Evolutionary conservation across 2,797 vertebrate species (phyloP).

Genomic region (Neosalanx taihuensis): DNA sequence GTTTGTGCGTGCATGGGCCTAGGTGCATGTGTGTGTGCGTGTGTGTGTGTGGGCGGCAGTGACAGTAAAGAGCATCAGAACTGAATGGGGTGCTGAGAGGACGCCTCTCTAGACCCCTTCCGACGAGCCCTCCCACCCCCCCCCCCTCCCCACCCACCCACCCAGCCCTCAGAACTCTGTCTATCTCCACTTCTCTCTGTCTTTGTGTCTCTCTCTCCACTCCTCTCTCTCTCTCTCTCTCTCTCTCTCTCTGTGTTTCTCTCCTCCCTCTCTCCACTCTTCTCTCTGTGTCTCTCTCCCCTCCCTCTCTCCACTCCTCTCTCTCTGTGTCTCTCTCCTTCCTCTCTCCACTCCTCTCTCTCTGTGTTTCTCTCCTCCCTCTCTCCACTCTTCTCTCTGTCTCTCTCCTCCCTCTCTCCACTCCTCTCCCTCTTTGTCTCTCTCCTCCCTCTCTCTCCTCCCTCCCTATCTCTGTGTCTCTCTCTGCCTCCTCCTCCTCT

Average conservation of each 20-base stretch:
- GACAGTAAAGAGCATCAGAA: neutral
- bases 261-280: too few species aligned
- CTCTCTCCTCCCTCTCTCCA: neutral
- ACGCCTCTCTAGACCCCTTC: too few species aligned
- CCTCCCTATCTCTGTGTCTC: neutral
- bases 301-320: neutral
- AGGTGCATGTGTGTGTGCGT: neutral
- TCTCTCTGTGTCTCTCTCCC: too few species aligned
- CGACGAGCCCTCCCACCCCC: too few species aligned
- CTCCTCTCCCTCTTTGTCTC: neutral
- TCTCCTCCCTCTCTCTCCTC: neutral
- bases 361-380: neutral
- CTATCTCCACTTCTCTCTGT: too few species aligned
- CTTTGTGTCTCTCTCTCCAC: too few species aligned
- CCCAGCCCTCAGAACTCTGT: too few species aligned
- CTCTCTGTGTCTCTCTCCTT: neutral
- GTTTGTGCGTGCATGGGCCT: neutral
- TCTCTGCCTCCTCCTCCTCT: too few species aligned
- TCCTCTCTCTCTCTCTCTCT: too few species aligned
- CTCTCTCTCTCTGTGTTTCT: too few species aligned
- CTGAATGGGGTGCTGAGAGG: too few species aligned
- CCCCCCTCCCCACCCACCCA: too few species aligned
- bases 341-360: neutral
- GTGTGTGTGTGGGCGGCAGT: neutral
- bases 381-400: neutral